Percentiles rank a stretch among this genome's conserved stretches.
phyloP scores from a whole-genome alignment of 2,113 vertebrate genomes.

The Athene noctua region DNA sequence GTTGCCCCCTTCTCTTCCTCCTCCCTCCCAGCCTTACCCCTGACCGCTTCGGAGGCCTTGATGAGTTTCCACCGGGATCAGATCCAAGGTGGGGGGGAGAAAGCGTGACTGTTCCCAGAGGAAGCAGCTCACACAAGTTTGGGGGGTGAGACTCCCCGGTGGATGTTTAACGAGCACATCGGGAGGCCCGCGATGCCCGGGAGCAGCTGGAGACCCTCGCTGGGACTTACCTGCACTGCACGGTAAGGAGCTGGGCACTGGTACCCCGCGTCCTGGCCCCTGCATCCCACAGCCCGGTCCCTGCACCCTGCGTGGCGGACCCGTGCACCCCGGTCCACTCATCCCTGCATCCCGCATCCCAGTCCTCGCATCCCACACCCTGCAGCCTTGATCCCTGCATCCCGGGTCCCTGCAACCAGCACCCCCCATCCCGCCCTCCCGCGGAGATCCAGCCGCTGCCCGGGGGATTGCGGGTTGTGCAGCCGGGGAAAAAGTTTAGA shows the following conservation, averaged over 20 bases:
- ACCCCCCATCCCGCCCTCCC: neutral
- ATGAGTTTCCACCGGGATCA: conserved; percentile 60
- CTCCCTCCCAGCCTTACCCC: conserved; percentile 31
- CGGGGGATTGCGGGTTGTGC: neutral
- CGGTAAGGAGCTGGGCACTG: conserved; percentile 65
- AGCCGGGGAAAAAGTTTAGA: neutral
- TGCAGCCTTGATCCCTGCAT: neutral
- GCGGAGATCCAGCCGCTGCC: neutral
- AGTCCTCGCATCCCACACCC: neutral
- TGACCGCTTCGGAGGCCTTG: conserved; percentile 41
- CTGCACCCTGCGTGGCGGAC: neutral
- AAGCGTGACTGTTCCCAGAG: conserved; percentile 58
- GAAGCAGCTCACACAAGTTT: conserved; percentile 66
- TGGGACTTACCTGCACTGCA: conserved; percentile 7
- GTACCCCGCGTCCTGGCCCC: neutral
- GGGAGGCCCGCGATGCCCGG: neutral
- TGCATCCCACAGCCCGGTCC: neutral
- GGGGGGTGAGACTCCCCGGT: neutral
- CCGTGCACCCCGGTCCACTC: neutral
- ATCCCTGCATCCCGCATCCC: neutral
- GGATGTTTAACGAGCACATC: conserved; percentile 27
- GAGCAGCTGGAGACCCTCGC: conserved; percentile 5
- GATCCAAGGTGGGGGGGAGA: conserved; percentile 63
- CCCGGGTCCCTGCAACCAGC: neutral
- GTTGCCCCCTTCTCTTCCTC: neutral